Evolutionary conservation across 1,140 invertebrate genomes (phyloP).

Genomic region (Drosophila cardini): DNA sequence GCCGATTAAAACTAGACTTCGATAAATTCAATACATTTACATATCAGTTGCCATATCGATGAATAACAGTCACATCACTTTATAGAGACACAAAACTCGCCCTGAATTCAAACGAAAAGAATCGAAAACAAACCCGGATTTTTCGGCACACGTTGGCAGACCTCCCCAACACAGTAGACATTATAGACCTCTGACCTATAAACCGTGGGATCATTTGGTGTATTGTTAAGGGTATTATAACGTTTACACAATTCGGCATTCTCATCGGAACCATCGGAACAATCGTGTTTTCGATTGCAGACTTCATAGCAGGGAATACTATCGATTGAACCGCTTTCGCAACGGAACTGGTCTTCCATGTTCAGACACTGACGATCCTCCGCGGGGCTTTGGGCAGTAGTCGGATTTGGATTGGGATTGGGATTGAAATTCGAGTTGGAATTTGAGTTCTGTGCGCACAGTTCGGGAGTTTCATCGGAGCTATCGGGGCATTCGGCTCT

Average conservation of each 20-base stretch:
- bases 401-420: too few species aligned
- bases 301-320: slow-evolving; percentile 60
- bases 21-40: too few species aligned
- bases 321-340: slow-evolving; percentile 11
- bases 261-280: slow-evolving; percentile 86
- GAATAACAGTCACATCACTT: too few species aligned
- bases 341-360: slow-evolving; percentile 20
- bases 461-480: too few species aligned
- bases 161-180: neutral
- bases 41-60: too few species aligned
- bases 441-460: too few species aligned
- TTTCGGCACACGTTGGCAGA: neutral
- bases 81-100: too few species aligned
- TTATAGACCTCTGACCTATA: neutral
- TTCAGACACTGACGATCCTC: neutral
- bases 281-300: slow-evolving; percentile 86
- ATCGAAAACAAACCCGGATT: slow-evolving; percentile 26
- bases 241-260: neutral
- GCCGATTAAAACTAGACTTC: too few species aligned
- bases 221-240: neutral
- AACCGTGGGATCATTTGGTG: neutral
- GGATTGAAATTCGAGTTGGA: too few species aligned
- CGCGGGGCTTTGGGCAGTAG: too few species aligned
- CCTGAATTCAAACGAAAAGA: neutral
- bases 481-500: too few species aligned